Evolutionary conservation across 2,888 invertebrate species (phyloP).

Genomic region (Alloscopus bannaensis): DNA sequence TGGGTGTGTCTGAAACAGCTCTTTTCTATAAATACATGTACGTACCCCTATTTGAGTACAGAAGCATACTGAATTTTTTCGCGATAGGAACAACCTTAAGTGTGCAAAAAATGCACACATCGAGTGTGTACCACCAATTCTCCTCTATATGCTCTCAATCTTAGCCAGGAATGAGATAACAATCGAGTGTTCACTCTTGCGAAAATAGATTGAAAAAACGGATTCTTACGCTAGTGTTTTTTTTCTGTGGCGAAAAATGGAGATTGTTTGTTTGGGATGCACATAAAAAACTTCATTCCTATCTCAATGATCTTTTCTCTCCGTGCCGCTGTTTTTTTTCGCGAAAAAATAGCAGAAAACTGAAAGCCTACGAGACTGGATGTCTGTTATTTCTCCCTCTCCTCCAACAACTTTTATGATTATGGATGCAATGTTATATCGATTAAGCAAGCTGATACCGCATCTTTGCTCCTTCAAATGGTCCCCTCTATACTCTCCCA

Average conservation of each 20-base stretch:
- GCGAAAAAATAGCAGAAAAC: neutral
- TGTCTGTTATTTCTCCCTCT: slow-evolving; percentile 7
- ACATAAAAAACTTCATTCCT: neutral
- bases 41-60: too few species aligned
- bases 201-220: slow-evolving; percentile 37
- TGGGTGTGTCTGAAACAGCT: neutral
- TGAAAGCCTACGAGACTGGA: neutral
- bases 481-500: neutral
- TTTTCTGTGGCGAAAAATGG: too few species aligned
- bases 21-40: too few species aligned
- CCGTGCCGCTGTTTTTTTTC: neutral
- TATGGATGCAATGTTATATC: slow-evolving; percentile 45
- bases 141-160: too few species aligned
- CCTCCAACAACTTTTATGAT: slow-evolving; percentile 37
- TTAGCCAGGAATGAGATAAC: slow-evolving; percentile 13
- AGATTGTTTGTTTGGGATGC: slow-evolving; percentile 27
- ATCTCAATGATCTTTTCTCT: slow-evolving; percentile 21
- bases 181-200: slow-evolving; percentile 37
- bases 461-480: neutral
- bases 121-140: too few species aligned
- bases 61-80: too few species aligned
- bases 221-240: too few species aligned
- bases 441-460: slow-evolving; percentile 45
- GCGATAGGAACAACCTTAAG: too few species aligned
- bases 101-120: too few species aligned